Conservation (phyloP, 2,797 vertebrate genomes). For the Schizopygopsis malacanthus region DNA sequence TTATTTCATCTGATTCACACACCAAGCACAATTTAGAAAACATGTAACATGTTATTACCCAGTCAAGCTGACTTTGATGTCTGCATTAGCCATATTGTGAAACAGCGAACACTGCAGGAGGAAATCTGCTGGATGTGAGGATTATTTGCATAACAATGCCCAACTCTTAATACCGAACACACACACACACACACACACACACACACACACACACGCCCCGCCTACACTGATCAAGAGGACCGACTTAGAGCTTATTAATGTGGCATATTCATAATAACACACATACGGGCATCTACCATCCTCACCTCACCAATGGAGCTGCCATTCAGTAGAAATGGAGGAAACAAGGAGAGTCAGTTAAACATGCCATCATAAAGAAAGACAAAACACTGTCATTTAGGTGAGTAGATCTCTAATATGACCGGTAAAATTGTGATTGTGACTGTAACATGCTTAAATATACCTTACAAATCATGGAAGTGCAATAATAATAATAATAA, state of each 20-base stretch:
- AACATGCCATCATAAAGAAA: not conserved
- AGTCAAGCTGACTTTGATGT: conserved; percentile 48
- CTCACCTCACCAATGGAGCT: conserved; percentile 16
- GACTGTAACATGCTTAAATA: not conserved
- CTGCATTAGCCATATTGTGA: conserved; percentile 24
- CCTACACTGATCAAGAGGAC: conserved; percentile 57
- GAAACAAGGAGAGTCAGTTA: not conserved
- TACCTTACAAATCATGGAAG: not conserved
- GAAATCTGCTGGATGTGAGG: conserved; percentile 38
- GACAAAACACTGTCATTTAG: conserved; percentile 13
- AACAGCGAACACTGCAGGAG: conserved; percentile 30
- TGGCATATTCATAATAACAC: conserved; percentile 62
- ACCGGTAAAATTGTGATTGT: not conserved
- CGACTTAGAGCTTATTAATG: conserved; percentile 65
- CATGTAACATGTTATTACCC: conserved; percentile 22
- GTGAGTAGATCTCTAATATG: conserved; percentile 50
- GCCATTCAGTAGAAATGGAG: conserved; percentile 37
- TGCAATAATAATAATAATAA: not conserved
- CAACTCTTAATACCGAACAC: conserved; percentile 47
- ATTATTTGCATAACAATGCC: conserved; percentile 65
- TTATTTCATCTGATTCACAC: conserved; percentile 13
- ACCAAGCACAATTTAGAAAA: not conserved
- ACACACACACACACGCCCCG: conserved; percentile 19
- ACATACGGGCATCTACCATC: conserved; percentile 21
- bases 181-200: not conserved